These are phyloP conservation scores for Corbicula japonica DNA, from an alignment of 2,888 invertebrate species.

Conservation along the genomic window DNA sequence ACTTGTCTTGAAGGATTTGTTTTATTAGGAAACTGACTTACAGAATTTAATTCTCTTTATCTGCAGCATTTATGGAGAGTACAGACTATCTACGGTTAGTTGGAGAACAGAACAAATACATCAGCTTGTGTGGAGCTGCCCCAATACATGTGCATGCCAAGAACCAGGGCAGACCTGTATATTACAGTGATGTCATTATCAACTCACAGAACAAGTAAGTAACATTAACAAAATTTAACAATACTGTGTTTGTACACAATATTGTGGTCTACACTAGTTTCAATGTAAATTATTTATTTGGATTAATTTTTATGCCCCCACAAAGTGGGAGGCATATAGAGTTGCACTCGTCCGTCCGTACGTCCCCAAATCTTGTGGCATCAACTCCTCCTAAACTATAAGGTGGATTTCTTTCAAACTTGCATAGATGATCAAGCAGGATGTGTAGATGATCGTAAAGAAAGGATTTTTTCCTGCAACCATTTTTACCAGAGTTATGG, in stretches of 20 bases:
- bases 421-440: no score
- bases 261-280: background rate
- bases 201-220: slow-evolving; percentile 77
- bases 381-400: no score
- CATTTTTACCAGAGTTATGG: no score
- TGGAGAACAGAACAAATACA: slow-evolving; percentile 85
- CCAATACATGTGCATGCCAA: slow-evolving; percentile 89
- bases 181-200: slow-evolving; percentile 90
- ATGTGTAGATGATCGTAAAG: no score
- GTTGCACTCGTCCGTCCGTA: no score
- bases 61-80: slow-evolving; percentile 89
- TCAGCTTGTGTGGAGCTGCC: slow-evolving; percentile 89
- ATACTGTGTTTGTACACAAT: background rate
- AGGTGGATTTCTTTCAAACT: no score
- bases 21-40: background rate
- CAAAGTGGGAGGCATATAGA: no score
- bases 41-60: no score
- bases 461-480: no score
- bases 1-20: background rate
- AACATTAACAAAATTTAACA: background rate
- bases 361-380: no score
- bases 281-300: background rate
- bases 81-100: slow-evolving; percentile 88
- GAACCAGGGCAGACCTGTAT: slow-evolving; percentile 88
- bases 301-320: no score